A percentile compares a stretch with the other conserved stretches of the same genome.
phyloP scores from a whole-genome alignment of 1,140 invertebrate species.

The Daktulosphaira vitifoliae region DNA sequence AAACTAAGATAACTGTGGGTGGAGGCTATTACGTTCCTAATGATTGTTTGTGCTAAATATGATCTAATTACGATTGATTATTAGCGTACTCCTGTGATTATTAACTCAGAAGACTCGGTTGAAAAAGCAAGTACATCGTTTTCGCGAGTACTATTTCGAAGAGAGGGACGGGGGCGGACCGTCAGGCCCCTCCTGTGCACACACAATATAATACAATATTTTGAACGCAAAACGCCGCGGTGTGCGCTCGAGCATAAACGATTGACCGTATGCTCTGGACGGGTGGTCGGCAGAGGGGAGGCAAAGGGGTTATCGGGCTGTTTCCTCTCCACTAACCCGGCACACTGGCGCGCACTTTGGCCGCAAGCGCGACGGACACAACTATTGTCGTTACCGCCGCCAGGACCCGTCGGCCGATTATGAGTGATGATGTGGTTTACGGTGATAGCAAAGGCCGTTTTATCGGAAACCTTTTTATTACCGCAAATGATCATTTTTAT shows the following conservation, averaged over 20 bases:
- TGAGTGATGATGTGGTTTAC: conserved; percentile 22
- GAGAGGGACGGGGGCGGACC: conserved; percentile 4
- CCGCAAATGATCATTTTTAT: conserved; percentile 2
- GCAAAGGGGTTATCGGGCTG: conserved; percentile 5
- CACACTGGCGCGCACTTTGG: neutral
- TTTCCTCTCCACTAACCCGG: conserved; percentile 29
- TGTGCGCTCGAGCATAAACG: conserved; percentile 22
- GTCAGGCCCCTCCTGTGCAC: neutral
- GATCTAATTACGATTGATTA: no score
- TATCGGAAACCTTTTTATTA: conserved; percentile 4
- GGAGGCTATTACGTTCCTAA: no score
- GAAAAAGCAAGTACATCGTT: no score
- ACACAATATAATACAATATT: neutral
- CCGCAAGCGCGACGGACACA: neutral
- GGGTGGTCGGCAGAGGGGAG: neutral
- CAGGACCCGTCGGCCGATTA: neutral
- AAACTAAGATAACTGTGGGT: no score
- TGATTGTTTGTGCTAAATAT: no score
- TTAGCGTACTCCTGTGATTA: no score
- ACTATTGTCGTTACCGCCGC: neutral
- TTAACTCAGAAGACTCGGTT: no score
- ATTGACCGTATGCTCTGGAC: conserved; percentile 25
- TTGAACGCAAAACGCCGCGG: neutral
- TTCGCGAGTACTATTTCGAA: no score
- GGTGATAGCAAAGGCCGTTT: neutral